Evolutionary conservation across 1,140 invertebrate genomes (phyloP).

Genomic region (Drosophila guanche): DNA sequence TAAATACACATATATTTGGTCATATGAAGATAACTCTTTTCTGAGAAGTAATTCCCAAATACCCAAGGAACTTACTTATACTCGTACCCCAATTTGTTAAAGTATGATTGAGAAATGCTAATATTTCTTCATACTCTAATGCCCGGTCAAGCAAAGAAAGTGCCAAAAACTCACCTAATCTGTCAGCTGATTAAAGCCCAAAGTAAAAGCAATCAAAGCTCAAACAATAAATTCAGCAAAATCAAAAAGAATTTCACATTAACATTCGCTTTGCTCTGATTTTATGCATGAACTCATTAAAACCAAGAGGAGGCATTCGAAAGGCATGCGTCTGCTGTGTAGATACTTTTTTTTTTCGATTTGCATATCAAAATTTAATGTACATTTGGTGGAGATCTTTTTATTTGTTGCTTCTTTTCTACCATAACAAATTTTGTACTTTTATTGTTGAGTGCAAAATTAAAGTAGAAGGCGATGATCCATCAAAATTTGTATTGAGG

Average conservation of each 20-base stretch:
- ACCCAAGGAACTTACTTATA: too few species aligned
- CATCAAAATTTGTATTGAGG: slow-evolving; percentile 64
- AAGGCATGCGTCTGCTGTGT: slow-evolving; percentile 14
- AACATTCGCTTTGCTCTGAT: slow-evolving; percentile 23
- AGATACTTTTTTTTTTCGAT: slow-evolving; percentile 27
- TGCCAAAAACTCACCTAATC: slow-evolving; percentile 1
- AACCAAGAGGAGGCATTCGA: slow-evolving; percentile 38
- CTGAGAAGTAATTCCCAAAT: too few species aligned
- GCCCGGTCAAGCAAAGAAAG: slow-evolving; percentile 13
- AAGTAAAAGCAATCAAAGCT: slow-evolving; percentile 9
- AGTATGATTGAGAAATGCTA: neutral
- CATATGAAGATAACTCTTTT: too few species aligned
- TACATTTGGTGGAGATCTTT: slow-evolving; percentile 20
- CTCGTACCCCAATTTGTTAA: too few species aligned
- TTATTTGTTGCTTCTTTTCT: slow-evolving; percentile 24
- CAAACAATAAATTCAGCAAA: slow-evolving; percentile 20
- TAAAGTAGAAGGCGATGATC: slow-evolving; percentile 49
- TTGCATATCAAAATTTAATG: slow-evolving; percentile 47
- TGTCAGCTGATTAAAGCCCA: neutral
- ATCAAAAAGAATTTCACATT: slow-evolving; percentile 44
- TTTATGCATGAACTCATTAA: slow-evolving; percentile 58
- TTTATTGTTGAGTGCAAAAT: slow-evolving; percentile 21
- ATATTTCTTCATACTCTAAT: slow-evolving; percentile 5
- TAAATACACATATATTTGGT: too few species aligned
- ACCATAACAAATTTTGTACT: neutral